These are phyloP conservation scores for Colius striatus DNA, from an alignment of 2,113 vertebrate genomes.

Conservation along the genomic window DNA sequence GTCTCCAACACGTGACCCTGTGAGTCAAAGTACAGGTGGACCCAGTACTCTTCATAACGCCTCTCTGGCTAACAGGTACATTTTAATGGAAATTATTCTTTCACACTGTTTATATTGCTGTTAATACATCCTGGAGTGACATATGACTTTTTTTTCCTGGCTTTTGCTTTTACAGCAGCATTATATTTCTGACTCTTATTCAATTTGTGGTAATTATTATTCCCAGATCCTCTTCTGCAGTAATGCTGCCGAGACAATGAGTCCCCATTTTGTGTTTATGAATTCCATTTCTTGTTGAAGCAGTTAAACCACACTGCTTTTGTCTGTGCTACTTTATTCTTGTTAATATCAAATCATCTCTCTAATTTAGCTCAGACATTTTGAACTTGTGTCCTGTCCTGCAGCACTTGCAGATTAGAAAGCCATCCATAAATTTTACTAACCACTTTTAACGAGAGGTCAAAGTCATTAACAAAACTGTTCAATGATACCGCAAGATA, in stretches of 20 bases:
- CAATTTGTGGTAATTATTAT: background rate
- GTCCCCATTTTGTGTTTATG: background rate
- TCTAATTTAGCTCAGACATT: constrained; percentile 20
- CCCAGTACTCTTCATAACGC: background rate
- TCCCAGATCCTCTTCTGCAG: background rate
- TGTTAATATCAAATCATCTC: background rate
- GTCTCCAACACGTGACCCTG: background rate
- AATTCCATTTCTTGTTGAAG: background rate
- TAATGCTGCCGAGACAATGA: background rate
- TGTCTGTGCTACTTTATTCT: background rate
- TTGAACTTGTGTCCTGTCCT: background rate
- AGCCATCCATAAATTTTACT: constrained; percentile 1
- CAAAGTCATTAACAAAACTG: constrained; percentile 20
- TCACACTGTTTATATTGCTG: background rate
- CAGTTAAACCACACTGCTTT: background rate
- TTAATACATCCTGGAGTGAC: background rate
- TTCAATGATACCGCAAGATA: background rate
- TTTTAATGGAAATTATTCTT: background rate
- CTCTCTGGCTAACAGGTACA: background rate
- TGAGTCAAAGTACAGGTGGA: background rate
- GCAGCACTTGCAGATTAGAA: background rate
- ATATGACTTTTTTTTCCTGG: background rate
- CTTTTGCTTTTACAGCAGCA: background rate
- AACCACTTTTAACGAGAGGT: constrained; percentile 7
- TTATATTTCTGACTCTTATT: background rate